Percentiles rank a stretch among this genome's conserved stretches.
phyloP scores from a whole-genome alignment of 2,113 vertebrate species.

The Cepphus grylle region DNA sequence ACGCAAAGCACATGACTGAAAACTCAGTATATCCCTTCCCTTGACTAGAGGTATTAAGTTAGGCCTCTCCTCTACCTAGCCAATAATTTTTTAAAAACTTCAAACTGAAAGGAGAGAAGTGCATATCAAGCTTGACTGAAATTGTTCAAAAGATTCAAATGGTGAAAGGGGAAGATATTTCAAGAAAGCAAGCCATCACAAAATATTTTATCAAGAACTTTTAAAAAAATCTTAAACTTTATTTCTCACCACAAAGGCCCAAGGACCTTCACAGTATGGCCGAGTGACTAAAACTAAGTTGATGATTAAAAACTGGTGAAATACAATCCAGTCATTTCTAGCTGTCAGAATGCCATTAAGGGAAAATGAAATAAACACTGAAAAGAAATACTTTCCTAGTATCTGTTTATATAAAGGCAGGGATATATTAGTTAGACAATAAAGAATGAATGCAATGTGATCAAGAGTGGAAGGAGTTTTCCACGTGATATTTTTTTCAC shows the following conservation, averaged over 20 bases:
- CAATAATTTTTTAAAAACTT: neutral
- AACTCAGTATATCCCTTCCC: neutral
- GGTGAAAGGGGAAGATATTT: neutral
- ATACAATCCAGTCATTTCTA: neutral
- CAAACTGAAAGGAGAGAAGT: neutral
- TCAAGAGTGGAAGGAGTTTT: neutral
- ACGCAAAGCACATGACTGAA: neutral
- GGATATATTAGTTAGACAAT: neutral
- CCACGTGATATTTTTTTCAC: neutral
- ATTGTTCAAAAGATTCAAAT: neutral
- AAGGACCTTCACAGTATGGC: neutral
- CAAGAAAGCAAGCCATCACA: neutral
- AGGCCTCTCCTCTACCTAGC: neutral
- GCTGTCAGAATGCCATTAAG: neutral
- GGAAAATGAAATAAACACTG: neutral
- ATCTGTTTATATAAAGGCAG: neutral
- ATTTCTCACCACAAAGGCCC: neutral
- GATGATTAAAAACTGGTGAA: neutral
- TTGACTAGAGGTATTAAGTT: fast-evolving
- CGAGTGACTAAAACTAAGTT: neutral
- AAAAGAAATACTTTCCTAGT: neutral
- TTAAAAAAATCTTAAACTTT: neutral
- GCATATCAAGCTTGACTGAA: neutral
- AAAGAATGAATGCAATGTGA: neutral
- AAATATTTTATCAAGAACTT: neutral